Evolutionary conservation across 1,140 invertebrate genomes (phyloP).

Genomic region (Venturia canescens): DNA sequence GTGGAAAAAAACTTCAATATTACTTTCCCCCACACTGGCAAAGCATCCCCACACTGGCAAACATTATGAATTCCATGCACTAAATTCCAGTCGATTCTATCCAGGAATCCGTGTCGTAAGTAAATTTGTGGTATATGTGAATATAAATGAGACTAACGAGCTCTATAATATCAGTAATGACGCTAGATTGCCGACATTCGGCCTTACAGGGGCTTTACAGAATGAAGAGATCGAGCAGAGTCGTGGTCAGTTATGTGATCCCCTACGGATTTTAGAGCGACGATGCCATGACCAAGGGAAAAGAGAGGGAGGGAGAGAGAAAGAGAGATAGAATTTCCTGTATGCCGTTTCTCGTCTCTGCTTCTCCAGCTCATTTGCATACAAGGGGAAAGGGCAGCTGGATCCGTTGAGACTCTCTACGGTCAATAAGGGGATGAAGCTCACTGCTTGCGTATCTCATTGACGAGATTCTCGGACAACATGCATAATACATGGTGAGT

Average conservation of each 20-base stretch:
- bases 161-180: constrained; percentile 75
- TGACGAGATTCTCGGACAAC: constrained; percentile 34
- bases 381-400: background rate
- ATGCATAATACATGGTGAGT: constrained; percentile 25
- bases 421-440: background rate
- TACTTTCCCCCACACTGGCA: too few species aligned
- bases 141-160: constrained; percentile 78
- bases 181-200: constrained; percentile 70
- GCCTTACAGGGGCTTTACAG: constrained; percentile 14
- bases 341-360: background rate
- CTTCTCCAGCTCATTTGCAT: constrained; percentile 44
- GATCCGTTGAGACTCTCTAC: constrained; percentile 14
- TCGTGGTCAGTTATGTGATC: constrained; percentile 32
- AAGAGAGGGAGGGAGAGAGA: too few species aligned
- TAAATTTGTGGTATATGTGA: constrained; percentile 60
- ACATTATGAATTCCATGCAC: too few species aligned
- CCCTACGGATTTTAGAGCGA: constrained; percentile 1
- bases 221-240: constrained; percentile 38
- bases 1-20: too few species aligned
- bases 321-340: background rate
- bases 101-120: constrained; percentile 24
- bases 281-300: background rate
- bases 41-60: too few species aligned
- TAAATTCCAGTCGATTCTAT: too few species aligned
- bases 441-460: constrained; percentile 3